phyloP scores from a whole-genome alignment of 2,797 vertebrate genomes.

The Ceryle rudis region DNA sequence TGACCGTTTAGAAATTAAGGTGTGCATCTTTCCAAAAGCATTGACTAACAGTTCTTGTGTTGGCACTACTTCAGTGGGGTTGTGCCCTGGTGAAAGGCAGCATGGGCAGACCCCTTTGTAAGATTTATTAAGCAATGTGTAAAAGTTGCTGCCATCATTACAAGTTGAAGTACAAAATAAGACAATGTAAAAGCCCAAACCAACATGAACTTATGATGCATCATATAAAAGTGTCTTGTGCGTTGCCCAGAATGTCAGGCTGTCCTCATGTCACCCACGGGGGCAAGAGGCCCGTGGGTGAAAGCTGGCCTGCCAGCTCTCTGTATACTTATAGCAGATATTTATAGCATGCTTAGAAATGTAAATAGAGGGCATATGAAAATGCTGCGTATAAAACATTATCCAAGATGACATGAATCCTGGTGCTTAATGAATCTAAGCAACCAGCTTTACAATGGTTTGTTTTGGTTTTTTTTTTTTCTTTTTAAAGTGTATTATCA shows the following conservation, averaged over 20 bases:
- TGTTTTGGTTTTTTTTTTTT: background rate
- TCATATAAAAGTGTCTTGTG: constrained; percentile 6
- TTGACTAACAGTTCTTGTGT: background rate
- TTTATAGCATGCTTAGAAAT: constrained; percentile 59
- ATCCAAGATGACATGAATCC: constrained; percentile 27
- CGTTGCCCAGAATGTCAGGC: constrained; percentile 4
- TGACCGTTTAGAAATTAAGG: background rate
- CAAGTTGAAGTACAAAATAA: background rate
- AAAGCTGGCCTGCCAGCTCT: constrained; percentile 19
- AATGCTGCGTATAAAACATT: constrained; percentile 47
- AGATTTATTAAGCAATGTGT: background rate
- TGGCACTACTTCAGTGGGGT: background rate
- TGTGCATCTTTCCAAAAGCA: background rate
- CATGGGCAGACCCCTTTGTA: background rate
- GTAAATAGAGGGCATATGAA: constrained; percentile 56
- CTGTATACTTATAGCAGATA: background rate
- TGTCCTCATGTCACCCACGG: constrained; percentile 12
- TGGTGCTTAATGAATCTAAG: constrained; percentile 39
- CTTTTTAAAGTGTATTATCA: background rate
- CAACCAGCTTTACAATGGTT: background rate
- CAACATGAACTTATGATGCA: background rate
- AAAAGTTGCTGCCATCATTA: background rate
- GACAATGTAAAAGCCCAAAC: background rate
- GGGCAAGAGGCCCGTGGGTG: background rate
- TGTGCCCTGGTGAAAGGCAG: background rate